Evolutionary conservation across 92 coral and sea anemone species (phyloP), one percentile per base, ranked within the genome.

Genomic region (Epizoanthus illoricatus): DNA sequence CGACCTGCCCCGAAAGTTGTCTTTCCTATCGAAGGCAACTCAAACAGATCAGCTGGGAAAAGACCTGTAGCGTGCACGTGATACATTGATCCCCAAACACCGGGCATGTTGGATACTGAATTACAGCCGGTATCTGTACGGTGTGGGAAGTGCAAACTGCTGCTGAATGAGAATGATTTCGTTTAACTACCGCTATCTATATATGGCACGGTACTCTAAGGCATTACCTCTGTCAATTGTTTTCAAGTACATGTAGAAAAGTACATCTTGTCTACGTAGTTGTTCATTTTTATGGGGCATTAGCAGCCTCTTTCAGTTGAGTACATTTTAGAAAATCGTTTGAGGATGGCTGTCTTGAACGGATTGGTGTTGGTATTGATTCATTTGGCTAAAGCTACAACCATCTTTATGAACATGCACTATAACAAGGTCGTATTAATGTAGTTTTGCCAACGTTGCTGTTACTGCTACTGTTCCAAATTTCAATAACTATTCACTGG

Each of bases 1-100:
- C 54, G 69, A 71, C 80, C 85, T 75, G 80, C 80, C 80, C 80
- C 69, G 81, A 58, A 75, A 75, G 56, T 75, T 36, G 57, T 59
- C 52, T 59, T 75, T 75, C 80, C 67, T 36, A 75, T 58, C 68
- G 40, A 59, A 58, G 68, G 68, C 33, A 75, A 75, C 67, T 36
- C 66, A 75, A 75, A 75, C 80, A 75, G 68, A 59, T 75, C 39
- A 59, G 68, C 55, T 75, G 68, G 80, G 68, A 58, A 60, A 61
- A 76, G 57, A 60, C 81, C 52, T 59, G 69, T 61, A 59, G 69
- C 58, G 57, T 76, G 80, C 67, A 28, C 80, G 21, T 75, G 68
- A 75, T 17, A 39, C 67, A 75, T 58, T 58, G 80, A 75, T 75
- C 80, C 36, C 80, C 54, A 75, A 75, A 75, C 80, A 57, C 80